Conservation (phyloP, 2,888 invertebrate genomes). For the Mythimna impura region DNA sequence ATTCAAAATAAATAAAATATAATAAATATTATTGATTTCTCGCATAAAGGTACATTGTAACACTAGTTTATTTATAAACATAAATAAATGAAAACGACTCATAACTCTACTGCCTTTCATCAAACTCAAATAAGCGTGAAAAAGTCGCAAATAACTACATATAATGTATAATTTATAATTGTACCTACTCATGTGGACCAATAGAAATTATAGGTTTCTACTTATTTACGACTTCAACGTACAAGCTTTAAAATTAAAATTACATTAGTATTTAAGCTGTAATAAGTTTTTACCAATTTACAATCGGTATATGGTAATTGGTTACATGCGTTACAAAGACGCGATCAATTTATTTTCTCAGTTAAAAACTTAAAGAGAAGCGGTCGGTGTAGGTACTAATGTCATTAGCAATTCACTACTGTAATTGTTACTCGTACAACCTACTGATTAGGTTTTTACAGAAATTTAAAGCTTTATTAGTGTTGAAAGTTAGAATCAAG, state of each 20-base stretch:
- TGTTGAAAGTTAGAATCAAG: not conserved
- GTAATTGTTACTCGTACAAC: slow-evolving; percentile 23
- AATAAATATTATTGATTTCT: too few species aligned
- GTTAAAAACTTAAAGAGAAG: slow-evolving; percentile 22
- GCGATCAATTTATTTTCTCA: slow-evolving; percentile 47
- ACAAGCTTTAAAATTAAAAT: slow-evolving; percentile 49
- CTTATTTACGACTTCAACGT: slow-evolving; percentile 45
- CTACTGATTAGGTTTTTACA: slow-evolving; percentile 34
- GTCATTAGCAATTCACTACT: slow-evolving; percentile 35
- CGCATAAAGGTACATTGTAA: too few species aligned
- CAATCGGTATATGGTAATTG: slow-evolving; percentile 48
- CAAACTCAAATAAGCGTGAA: slow-evolving; percentile 3
- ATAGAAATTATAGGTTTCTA: slow-evolving; percentile 34
- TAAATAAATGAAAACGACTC: not conserved
- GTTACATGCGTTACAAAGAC: slow-evolving; percentile 48
- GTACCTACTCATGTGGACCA: slow-evolving; percentile 21
- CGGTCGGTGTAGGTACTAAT: slow-evolving; percentile 11
- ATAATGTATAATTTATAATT: slow-evolving; percentile 35
- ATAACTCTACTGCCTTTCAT: not conserved
- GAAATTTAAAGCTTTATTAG: slow-evolving; percentile 9
- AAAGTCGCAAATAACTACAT: not conserved
- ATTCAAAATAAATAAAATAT: not conserved
- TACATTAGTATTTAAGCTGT: slow-evolving; percentile 46
- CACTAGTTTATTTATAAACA: too few species aligned
- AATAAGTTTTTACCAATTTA: slow-evolving; percentile 46